phyloP scores from a whole-genome alignment of 2,888 invertebrate species.

The Drosophila incognita region DNA sequence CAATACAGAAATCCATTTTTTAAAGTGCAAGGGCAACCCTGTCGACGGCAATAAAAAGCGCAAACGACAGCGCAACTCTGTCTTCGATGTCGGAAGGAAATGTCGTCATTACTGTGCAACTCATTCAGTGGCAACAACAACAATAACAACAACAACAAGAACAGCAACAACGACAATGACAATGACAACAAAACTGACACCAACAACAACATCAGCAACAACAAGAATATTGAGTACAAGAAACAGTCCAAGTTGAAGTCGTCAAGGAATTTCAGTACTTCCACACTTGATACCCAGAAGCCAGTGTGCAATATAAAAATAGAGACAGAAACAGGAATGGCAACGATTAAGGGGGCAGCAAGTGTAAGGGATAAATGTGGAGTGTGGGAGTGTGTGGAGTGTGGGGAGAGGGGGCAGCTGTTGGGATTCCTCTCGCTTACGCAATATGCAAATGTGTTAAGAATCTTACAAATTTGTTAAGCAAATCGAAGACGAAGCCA shows the following conservation, averaged over 20 bases:
- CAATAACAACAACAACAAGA: not conserved
- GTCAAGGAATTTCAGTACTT: conserved; percentile 53
- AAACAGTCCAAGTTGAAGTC: conserved; percentile 54
- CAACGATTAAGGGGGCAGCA: not conserved
- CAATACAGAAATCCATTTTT: conserved; percentile 58
- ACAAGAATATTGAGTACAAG: conserved; percentile 6
- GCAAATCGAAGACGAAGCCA: conserved; percentile 74
- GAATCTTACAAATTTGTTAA: conserved; percentile 80
- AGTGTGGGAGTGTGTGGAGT: not conserved
- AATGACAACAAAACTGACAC: conserved; percentile 2
- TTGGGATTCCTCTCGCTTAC: conserved; percentile 55
- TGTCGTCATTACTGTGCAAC: conserved; percentile 76
- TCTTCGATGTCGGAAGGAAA: conserved; percentile 63
- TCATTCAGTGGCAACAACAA: conserved; percentile 33
- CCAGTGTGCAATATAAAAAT: conserved; percentile 44
- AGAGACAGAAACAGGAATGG: conserved; percentile 17
- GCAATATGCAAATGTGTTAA: conserved; percentile 80
- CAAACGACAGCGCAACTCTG: conserved; percentile 48
- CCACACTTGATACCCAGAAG: conserved; percentile 66
- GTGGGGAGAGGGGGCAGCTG: not conserved
- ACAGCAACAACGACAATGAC: not conserved
- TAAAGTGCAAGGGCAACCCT: conserved; percentile 41
- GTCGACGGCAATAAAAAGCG: conserved; percentile 67
- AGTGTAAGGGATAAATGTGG: not conserved
- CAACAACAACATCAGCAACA: conserved; percentile 7